Conservation (phyloP, 2,113 vertebrate species). For the Carassius carassius region DNA sequence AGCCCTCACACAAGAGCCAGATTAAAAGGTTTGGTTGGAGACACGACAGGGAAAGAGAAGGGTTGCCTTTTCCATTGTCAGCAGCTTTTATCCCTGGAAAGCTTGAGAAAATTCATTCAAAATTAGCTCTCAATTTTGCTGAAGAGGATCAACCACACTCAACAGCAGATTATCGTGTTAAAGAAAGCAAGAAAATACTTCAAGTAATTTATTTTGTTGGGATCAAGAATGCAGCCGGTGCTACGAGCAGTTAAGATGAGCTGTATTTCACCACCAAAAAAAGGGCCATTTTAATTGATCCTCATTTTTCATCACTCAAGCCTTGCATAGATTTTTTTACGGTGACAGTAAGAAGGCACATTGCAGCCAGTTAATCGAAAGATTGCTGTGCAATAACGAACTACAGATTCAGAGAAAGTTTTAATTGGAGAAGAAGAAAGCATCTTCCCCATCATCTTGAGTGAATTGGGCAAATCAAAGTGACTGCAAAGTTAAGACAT, state of each 20-base stretch:
- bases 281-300: constrained; percentile 45
- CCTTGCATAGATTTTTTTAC: constrained; percentile 33
- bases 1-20: constrained; percentile 51
- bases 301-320: constrained; percentile 38
- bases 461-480: constrained; percentile 49
- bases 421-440: constrained; percentile 68
- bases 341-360: constrained; percentile 4
- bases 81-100: constrained; percentile 4
- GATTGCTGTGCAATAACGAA: constrained; percentile 65
- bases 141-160: neutral
- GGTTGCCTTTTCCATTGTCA: constrained; percentile 17
- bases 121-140: constrained; percentile 39
- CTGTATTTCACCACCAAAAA: constrained; percentile 17
- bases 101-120: constrained; percentile 30
- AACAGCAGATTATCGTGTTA: constrained; percentile 24
- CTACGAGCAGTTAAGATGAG: constrained; percentile 16
- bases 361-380: constrained; percentile 59
- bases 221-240: constrained; percentile 13
- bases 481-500: constrained; percentile 22
- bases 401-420: constrained; percentile 62
- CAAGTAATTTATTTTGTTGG: constrained; percentile 20
- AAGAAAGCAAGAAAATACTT: constrained; percentile 18
- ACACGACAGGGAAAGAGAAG: constrained; percentile 25
- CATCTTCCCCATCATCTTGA: constrained; percentile 49
- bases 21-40: constrained; percentile 59